A percentile compares a stretch with the other conserved stretches of the same genome.
Conservation (phyloP, 1,140 invertebrate species). For the Drosophila sulfurigaster region DNA sequence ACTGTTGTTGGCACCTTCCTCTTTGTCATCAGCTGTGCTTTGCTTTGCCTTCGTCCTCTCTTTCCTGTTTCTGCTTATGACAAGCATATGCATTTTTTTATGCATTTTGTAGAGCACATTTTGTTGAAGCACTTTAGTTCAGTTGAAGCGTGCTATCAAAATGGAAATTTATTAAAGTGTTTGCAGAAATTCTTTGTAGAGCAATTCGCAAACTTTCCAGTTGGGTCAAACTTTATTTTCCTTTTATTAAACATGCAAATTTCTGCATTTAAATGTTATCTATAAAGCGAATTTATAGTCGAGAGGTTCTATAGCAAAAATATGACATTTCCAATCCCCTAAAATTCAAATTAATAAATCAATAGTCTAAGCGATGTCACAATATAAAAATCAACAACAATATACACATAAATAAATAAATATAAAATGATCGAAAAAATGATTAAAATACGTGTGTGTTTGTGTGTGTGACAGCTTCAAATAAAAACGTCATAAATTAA, state of each 20-base stretch:
- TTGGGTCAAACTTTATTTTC: no score
- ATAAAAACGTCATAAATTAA: slow-evolving; percentile 24
- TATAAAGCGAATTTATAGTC: no score
- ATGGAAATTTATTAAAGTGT: slow-evolving; percentile 10
- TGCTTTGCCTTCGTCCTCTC: not conserved
- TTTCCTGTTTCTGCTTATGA: not conserved
- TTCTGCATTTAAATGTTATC: no score
- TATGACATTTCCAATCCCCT: no score
- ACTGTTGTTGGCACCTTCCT: slow-evolving; percentile 1
- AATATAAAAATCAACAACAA: not conserved
- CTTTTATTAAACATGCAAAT: no score
- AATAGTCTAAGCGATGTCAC: no score
- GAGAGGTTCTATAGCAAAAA: no score
- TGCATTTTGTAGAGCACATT: slow-evolving; percentile 13
- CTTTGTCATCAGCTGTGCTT: slow-evolving; percentile 5
- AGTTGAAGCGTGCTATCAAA: slow-evolving; percentile 21
- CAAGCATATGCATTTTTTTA: slow-evolving; percentile 28
- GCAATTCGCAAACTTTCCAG: no score
- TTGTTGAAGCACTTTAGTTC: not conserved
- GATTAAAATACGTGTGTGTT: slow-evolving; percentile 5
- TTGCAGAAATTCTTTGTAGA: not conserved
- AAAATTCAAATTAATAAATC: no score
- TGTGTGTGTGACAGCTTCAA: slow-evolving; percentile 8
- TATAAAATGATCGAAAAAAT: not conserved
- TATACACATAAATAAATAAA: not conserved